Evolutionary conservation across 2,888 invertebrate species (phyloP), one percentile per base, ranked within the genome.

Genomic region (Apamea anceps): DNA sequence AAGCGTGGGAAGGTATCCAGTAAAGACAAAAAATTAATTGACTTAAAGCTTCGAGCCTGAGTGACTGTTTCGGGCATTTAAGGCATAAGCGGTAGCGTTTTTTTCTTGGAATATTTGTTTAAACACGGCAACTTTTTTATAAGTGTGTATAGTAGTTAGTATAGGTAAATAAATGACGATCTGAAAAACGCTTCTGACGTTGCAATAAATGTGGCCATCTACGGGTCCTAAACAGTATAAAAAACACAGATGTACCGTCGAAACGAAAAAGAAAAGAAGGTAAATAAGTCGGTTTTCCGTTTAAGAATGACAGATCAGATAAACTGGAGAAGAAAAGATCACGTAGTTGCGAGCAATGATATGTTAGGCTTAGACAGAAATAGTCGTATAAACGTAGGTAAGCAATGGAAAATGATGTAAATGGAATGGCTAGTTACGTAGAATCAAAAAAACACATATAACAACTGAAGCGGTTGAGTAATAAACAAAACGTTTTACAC

Each of bases 11-110:
- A 63, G 60, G 54, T 42, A 51, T 42, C 15, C n/a, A 37, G 13
- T 57, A 48, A 57, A 48, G 63, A 82, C 67, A 79, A 85, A 85
- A 85, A 82, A 82, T 10, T 72, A 75, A 85, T 81, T 84, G 66
- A 68, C 60, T 82, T 82, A 82, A 79, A 81, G 71, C 48, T 78
- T 79, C 12, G 2, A 65, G 45, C 67, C 76, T 74, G 25, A 75
- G 37, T 75, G 62, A 71, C 62, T 75, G 73, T 54, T 28, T 25
- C 1, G 7, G 37, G 28, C 4, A 1, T 62, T 6, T 21, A 60
- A 81, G 28, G 15, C n/a, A 51, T 10, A 72, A 57, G 62, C 32
- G n/a, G 32, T 7, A 81, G 85, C 81, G 79, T 32, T 25, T 0
- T 71, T 37, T 68, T 57, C 21, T n/a, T 8, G 10, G 12, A 57